phyloP scores from a whole-genome alignment of 2,113 vertebrate genomes.

The Rhea pennata region DNA sequence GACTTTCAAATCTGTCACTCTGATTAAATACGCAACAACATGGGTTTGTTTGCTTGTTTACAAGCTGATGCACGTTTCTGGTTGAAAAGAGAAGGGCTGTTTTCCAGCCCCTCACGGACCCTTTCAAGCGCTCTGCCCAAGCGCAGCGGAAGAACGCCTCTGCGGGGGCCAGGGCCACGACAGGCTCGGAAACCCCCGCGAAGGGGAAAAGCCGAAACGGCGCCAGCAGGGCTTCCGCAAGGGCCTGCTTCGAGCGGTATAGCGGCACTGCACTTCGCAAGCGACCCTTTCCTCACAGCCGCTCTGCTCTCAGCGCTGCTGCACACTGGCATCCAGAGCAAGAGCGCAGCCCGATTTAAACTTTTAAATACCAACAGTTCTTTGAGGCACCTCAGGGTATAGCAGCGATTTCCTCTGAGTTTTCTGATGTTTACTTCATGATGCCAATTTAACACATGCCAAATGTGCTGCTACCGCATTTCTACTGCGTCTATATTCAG shows the following conservation, averaged over 20 bases:
- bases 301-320: not conserved
- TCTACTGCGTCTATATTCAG: not conserved
- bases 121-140: not conserved
- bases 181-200: not conserved
- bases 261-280: not conserved
- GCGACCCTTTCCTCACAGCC: not conserved
- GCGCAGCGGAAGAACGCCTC: not conserved
- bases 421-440: constrained; percentile 10
- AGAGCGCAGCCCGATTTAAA: constrained; percentile 24
- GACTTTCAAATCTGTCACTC: not conserved
- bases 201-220: not conserved
- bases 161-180: not conserved
- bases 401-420: not conserved
- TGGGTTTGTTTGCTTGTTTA: not conserved
- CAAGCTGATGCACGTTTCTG: not conserved
- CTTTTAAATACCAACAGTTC: constrained; percentile 54
- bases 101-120: not conserved
- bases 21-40: not conserved
- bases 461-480: not conserved
- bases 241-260: not conserved
- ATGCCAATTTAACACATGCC: constrained; percentile 11
- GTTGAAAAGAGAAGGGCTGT: not conserved
- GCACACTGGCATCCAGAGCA: not conserved
- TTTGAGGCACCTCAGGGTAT: not conserved
- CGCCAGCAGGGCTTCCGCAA: not conserved